These are phyloP conservation scores for Meloidogyne floridensis DNA, from an alignment of 1,140 invertebrate species.

Conservation along the genomic window DNA sequence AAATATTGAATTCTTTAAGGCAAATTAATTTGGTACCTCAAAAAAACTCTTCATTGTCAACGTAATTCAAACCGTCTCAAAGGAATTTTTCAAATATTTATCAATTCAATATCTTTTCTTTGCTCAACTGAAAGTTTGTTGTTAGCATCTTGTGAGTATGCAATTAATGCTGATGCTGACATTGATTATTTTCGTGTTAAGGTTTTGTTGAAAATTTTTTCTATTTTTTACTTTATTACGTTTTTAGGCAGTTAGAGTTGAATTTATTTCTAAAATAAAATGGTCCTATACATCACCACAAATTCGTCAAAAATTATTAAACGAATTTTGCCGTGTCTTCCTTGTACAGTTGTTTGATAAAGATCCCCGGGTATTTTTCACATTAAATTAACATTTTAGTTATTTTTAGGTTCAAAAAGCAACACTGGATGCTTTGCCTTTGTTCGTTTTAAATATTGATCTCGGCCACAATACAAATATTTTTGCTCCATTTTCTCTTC, in stretches of 20 bases:
- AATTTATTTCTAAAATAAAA: constrained; percentile 38
- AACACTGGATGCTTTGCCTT: constrained; percentile 24
- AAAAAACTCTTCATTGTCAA: constrained; percentile 28
- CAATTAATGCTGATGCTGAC: constrained; percentile 12
- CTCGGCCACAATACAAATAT: neutral
- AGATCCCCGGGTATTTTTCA: constrained; percentile 24
- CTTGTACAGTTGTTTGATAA: constrained; percentile 32
- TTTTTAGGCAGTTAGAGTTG: constrained; percentile 32
- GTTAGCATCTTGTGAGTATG: constrained; percentile 26
- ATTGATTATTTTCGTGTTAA: constrained; percentile 42
- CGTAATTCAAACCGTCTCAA: constrained; percentile 37
- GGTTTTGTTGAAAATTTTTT: constrained; percentile 15
- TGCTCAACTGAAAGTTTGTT: constrained; percentile 26
- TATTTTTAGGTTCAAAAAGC: constrained; percentile 25
- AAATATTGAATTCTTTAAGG: neutral
- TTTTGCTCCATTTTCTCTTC: constrained; percentile 17
- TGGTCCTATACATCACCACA: constrained; percentile 29
- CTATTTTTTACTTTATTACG: neutral
- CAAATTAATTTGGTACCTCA: constrained; percentile 24
- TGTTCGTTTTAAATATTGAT: constrained; percentile 32
- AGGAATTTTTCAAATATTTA: constrained; percentile 34
- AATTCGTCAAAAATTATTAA: constrained; percentile 24
- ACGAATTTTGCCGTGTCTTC: constrained; percentile 14
- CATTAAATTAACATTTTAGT: neutral
- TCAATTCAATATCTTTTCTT: constrained; percentile 31